Evolutionary conservation across 2,797 vertebrate species (phyloP), one percentile per base, ranked within the genome.

Genomic region (Alfaro cultratus): DNA sequence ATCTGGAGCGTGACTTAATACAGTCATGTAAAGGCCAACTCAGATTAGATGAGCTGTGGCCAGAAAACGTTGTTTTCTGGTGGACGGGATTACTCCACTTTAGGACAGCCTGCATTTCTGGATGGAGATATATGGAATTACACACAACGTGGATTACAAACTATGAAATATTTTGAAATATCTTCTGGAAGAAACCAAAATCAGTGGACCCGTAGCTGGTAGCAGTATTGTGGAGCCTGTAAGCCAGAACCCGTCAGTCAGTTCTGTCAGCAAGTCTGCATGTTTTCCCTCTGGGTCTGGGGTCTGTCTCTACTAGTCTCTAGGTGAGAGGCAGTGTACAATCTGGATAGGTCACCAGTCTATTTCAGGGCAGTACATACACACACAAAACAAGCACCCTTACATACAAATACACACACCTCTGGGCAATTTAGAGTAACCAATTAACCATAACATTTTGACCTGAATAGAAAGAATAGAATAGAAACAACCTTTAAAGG

Each of bases 1-100:
- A 89, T 90, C 76, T 85, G 78, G 76, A 90, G 76, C 80, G 49
- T 80, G 79, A 64, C 79, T 81, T 78, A 76, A 84, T 81, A 75
- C 83, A 83, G 77, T 83, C 68, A 83, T 80, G 39, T 83, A 76
- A 70, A 83, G 77, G 29, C 55, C 23, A 55, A 31, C 83, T 89
- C 75, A 89, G 85, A 92, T 93, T 85, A 94, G 79, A 92, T 92
- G 91, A 91, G 84, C 75, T 49, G 51, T 15, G 21, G 92, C 92
- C 93, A 91, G 84, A 43, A 81, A 78, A 84, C 80, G 36, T 45
- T 87, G 74, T 85, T 91, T 87, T 86, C 79, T 80, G 76, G 85
- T 83, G 39, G 79, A 86, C 57, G 75, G 83, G 89, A 93, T 93
- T 91, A 89, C 73, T 90, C 85, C 82, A 82, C 89, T 91, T 91